Conservation (phyloP, 2,888 invertebrate species). For the Aphidius colemani region DNA sequence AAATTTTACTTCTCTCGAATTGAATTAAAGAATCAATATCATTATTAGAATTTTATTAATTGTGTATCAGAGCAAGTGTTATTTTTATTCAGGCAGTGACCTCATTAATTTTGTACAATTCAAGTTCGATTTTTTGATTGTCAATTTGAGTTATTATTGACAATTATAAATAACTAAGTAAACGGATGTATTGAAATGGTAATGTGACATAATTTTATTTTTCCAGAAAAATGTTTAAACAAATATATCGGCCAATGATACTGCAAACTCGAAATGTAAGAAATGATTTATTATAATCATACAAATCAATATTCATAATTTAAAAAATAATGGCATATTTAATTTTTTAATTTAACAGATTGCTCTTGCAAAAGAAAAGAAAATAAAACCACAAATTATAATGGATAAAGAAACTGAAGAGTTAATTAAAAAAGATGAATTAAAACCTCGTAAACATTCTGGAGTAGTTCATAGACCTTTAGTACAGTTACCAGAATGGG, state of each 20-base stretch:
- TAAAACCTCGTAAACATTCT: slow-evolving; percentile 75
- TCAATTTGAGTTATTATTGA: no score
- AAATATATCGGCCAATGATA: not conserved
- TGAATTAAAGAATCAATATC: no score
- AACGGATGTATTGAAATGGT: no score
- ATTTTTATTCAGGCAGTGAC: no score
- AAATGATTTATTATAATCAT: slow-evolving; percentile 1
- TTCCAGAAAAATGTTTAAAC: slow-evolving; percentile 13
- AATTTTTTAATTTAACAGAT: slow-evolving; percentile 42
- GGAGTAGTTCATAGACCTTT: slow-evolving; percentile 67
- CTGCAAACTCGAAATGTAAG: slow-evolving; percentile 2
- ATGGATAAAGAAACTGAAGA: slow-evolving; percentile 63
- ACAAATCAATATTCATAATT: not conserved
- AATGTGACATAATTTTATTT: not conserved
- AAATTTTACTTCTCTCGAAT: no score
- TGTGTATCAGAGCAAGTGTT: no score
- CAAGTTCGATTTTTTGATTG: no score
- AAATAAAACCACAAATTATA: slow-evolving; percentile 59
- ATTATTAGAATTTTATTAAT: no score
- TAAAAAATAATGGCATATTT: not conserved
- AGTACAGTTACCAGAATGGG: slow-evolving; percentile 66
- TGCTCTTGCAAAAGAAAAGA: slow-evolving; percentile 48
- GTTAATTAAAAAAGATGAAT: slow-evolving; percentile 62
- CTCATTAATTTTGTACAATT: no score
- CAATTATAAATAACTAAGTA: no score